Evolutionary conservation across 1,140 invertebrate species (phyloP).

Genomic region (Catajapyx aquilonaris): DNA sequence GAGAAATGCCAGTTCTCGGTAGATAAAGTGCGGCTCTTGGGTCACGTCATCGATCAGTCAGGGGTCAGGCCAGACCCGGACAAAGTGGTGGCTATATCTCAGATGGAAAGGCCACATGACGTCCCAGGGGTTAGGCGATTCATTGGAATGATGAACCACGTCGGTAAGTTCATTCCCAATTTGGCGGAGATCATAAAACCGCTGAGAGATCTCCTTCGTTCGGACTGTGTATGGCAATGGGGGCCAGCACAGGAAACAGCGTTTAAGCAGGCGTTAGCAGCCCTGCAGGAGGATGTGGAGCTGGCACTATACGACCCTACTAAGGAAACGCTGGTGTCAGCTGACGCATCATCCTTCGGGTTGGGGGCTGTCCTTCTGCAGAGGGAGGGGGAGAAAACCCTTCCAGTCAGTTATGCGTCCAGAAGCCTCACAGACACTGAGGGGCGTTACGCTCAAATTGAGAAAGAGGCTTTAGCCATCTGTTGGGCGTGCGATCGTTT

Average conservation of each 20-base stretch:
- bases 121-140: conserved; percentile 6
- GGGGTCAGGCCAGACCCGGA: too few species aligned
- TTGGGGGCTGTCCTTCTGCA: conserved; percentile 15
- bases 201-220: conserved; percentile 3
- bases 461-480: too few species aligned
- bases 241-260: not conserved
- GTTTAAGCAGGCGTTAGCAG: conserved; percentile 4
- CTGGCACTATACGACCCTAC: conserved; percentile 5
- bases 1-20: conserved; percentile 14
- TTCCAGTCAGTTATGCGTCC: conserved; percentile 16
- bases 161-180: conserved; percentile 5
- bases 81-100: too few species aligned
- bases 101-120: too few species aligned
- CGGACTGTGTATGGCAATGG: not conserved
- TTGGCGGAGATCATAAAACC: conserved; percentile 2
- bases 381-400: not conserved
- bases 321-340: conserved; percentile 1
- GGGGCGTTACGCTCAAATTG: too few species aligned
- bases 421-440: too few species aligned
- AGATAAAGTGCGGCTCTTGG: conserved; percentile 11
- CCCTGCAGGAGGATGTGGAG: not conserved
- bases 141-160: conserved; percentile 3
- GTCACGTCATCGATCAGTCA: not conserved
- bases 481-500: conserved; percentile 11
- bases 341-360: conserved; percentile 13